Base-by-base conservation (phyloP, 1,140 invertebrate genomes). In the Caenorhabditis latens region DNA sequence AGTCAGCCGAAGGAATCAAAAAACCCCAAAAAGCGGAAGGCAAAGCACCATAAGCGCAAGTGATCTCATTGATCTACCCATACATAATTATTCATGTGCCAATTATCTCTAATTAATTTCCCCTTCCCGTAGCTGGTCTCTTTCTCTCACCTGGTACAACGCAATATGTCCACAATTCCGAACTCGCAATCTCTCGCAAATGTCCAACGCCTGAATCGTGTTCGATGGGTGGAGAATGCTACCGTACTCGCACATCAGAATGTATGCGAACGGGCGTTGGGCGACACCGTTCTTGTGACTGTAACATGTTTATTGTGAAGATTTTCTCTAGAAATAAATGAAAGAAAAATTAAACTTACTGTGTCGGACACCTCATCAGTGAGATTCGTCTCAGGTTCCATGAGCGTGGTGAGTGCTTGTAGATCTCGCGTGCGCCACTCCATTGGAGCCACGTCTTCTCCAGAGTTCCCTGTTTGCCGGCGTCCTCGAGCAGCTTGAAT, bases 391-490 rank as follows among this genome's bases (percentile, higher is more conserved):
- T 83, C 16, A 91, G 79, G 32, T 91, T 90, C 91, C 91, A 91
- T 32, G 85, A 89, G 21, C 91, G 75, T 11, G 91, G 91, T 14
- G 91, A 90, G 43, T 91, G 90, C 71, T 92, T 91, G 84, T 91
- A 91, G 67, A 91, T 91, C 46, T 92, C 91, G 13, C 90, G 58
- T 16, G 91, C 91, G 13, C 91, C 91, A 46, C 90, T 91, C 91
- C 91, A 91, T 14, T 63, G 87, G 4, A 91, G 87, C 91, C 91
- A 91, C 16, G 87, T 86, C 57, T 90, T 91, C 58, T 91, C 91
- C 16, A 91, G 83, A 75, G 46, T 86, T n/a, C 90, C 87, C 67
- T 90, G 61, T 61, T 90, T 89, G 40, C 82, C 84, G 14, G 88
- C 53, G 55, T 90, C 89, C n/a, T 91, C 91, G 5, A 92, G 71